phyloP scores from a whole-genome alignment of 2,888 invertebrate genomes.

The Lasioglossum marginatum region DNA sequence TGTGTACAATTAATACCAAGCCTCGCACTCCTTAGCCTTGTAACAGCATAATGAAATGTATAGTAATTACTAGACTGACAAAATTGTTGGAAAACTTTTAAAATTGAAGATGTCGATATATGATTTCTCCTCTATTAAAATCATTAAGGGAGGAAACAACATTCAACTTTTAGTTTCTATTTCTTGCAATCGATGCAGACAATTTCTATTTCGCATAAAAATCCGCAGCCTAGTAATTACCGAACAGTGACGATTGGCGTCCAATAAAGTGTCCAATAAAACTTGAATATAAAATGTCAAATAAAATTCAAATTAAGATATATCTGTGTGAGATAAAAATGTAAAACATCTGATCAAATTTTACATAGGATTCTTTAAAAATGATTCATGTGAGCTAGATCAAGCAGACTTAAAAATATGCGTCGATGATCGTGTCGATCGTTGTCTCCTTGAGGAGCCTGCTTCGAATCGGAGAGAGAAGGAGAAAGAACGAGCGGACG shows the following conservation, averaged over 20 bases:
- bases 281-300: background rate
- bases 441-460: slow-evolving; percentile 27
- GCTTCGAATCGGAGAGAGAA: slow-evolving; percentile 1
- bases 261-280: background rate
- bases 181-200: too few relatives aligned
- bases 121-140: too few relatives aligned
- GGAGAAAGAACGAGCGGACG: slow-evolving; percentile 13
- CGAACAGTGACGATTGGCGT: background rate
- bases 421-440: slow-evolving; percentile 50
- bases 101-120: too few relatives aligned
- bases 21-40: background rate
- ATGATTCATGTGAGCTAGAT: background rate
- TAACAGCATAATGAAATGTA: too few relatives aligned
- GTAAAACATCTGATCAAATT: background rate
- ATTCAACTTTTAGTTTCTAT: too few relatives aligned
- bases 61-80: too few relatives aligned
- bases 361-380: background rate
- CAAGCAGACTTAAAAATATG: slow-evolving; percentile 39
- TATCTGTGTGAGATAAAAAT: background rate
- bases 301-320: background rate
- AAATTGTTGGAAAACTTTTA: too few relatives aligned
- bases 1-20: background rate
- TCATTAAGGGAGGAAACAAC: too few relatives aligned
- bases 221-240: too few relatives aligned
- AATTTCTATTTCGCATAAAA: too few relatives aligned